These are phyloP conservation scores for Lochmaea capreae DNA, from an alignment of 2,888 invertebrate genomes.

Conservation along the genomic window DNA sequence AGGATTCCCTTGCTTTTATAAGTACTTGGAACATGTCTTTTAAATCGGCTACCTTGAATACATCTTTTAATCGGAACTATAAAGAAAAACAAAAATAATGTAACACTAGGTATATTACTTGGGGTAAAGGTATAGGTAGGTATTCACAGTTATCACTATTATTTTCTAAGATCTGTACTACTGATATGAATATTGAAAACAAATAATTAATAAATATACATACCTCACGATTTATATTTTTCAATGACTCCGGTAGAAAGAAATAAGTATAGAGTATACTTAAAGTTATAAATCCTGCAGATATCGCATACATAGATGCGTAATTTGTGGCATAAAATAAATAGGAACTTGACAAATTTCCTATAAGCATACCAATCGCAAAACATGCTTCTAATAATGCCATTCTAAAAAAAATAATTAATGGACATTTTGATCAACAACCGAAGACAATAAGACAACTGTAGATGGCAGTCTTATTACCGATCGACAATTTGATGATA, in stretches of 20 bases:
- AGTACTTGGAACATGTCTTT: constrained; percentile 68
- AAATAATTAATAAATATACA: neutral
- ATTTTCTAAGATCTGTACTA: too few species aligned
- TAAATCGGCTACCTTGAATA: constrained; percentile 32
- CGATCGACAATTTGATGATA: too few species aligned
- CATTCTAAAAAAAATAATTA: constrained; percentile 50
- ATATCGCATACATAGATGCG: constrained; percentile 41
- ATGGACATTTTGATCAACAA: neutral
- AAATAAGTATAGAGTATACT: constrained; percentile 42
- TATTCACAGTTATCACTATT: too few species aligned
- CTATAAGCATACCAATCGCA: constrained; percentile 42
- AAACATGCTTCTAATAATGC: constrained; percentile 48
- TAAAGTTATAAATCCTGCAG: constrained; percentile 32
- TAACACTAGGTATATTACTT: neutral
- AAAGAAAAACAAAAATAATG: neutral
- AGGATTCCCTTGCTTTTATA: constrained; percentile 69
- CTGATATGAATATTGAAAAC: neutral
- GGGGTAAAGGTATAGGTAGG: too few species aligned
- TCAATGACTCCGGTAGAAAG: constrained; percentile 49
- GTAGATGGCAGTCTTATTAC: too few species aligned
- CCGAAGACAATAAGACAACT: too few species aligned
- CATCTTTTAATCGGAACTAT: constrained; percentile 5
- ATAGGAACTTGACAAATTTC: constrained; percentile 46
- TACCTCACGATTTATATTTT: constrained; percentile 26
- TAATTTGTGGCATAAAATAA: constrained; percentile 50